Conservation (phyloP, 2,797 vertebrate species). For the Coregonus suidteri region DNA sequence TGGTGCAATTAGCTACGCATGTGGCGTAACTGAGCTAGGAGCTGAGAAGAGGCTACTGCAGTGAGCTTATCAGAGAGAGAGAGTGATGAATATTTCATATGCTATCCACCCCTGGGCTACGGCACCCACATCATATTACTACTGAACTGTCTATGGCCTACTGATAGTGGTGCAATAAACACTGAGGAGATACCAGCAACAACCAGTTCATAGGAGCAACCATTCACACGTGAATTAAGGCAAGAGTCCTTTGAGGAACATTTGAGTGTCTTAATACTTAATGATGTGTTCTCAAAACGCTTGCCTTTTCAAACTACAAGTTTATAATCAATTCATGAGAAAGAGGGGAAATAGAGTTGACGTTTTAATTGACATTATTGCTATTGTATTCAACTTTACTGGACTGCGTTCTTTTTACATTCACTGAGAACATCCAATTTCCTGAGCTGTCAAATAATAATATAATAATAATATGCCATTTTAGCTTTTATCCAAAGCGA, state of each 20-base stretch:
- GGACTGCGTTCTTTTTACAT: neutral
- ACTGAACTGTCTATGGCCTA: neutral
- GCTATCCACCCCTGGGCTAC: neutral
- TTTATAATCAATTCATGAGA: neutral
- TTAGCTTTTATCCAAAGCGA: no score
- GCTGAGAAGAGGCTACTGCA: neutral
- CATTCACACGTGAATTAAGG: neutral
- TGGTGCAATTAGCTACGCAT: neutral
- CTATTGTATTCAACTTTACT: neutral
- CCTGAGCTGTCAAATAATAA: neutral
- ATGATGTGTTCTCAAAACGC: neutral
- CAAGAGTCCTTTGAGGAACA: no score
- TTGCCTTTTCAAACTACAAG: neutral
- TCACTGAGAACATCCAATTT: neutral
- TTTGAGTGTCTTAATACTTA: neutral
- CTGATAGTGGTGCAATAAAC: neutral
- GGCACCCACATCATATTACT: neutral
- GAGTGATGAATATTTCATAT: constrained; percentile 1
- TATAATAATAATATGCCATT: no score
- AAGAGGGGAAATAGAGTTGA: neutral
- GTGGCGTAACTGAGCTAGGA: neutral
- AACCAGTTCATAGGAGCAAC: neutral
- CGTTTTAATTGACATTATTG: neutral
- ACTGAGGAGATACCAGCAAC: neutral
- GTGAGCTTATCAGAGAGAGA: neutral